Evolutionary conservation across 2,888 invertebrate species (phyloP).

Genomic region (Eilema sororculum): DNA sequence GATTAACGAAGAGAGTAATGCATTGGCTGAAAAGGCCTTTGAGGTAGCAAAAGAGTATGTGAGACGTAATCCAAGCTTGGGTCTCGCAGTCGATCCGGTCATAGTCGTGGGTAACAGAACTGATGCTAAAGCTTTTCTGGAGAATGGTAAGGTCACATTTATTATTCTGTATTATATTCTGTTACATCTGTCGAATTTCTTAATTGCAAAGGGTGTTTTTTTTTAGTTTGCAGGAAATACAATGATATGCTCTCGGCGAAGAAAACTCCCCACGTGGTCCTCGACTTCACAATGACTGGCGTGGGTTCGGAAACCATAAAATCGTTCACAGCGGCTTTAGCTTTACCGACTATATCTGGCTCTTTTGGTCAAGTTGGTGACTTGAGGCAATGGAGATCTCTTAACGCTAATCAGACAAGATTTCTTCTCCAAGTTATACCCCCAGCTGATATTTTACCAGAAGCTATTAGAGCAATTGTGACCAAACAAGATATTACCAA

Average conservation of each 20-base stretch:
- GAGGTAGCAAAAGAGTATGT: slow-evolving; percentile 91
- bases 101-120: slow-evolving; percentile 90
- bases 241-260: slow-evolving; percentile 88
- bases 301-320: slow-evolving; percentile 94
- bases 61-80: slow-evolving; percentile 89
- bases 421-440: slow-evolving; percentile 94
- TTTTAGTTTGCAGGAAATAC: slow-evolving; percentile 91
- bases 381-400: slow-evolving; percentile 92
- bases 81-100: slow-evolving; percentile 88
- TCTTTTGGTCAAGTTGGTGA: slow-evolving; percentile 95
- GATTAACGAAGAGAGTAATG: slow-evolving; percentile 92
- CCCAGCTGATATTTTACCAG: slow-evolving; percentile 94
- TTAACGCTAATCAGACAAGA: slow-evolving; percentile 90
- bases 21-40: slow-evolving; percentile 90
- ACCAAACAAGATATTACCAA: slow-evolving; percentile 95
- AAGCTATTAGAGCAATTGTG: slow-evolving; percentile 93
- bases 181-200: slow-evolving; percentile 11
- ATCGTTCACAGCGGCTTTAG: slow-evolving; percentile 92
- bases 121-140: slow-evolving; percentile 90
- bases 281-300: slow-evolving; percentile 94
- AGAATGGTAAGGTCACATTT: slow-evolving; percentile 89
- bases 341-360: slow-evolving; percentile 93
- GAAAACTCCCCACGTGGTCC: slow-evolving; percentile 91
- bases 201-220: slow-evolving; percentile 1
- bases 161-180: not conserved